Evolutionary conservation across 1,140 invertebrate genomes (phyloP), one percentile per base, ranked within the genome.

Genomic region (Drosophila orosa): DNA sequence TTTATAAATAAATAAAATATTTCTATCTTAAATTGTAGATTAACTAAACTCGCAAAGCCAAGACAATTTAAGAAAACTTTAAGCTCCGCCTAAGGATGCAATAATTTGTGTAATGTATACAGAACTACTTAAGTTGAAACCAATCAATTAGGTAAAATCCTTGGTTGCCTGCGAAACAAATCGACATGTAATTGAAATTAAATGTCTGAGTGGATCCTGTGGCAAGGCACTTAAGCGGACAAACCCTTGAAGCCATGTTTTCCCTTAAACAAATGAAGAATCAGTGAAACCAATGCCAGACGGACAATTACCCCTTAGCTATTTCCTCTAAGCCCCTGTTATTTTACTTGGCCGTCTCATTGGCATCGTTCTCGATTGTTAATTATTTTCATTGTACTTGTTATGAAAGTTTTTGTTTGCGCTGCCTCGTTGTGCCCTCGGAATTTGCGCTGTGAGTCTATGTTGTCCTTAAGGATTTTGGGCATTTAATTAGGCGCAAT

Each of bases 401-500:
- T 80, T 89, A 65, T 74, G 62, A 78, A 90, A 89, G 54, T 89
- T 87, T 79, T 72, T 58, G 42, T 58, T 24, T 66, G 19, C 47
- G 35, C 15, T 15, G 52, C 13, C 37, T 35, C 29, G 24, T 47
- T 31, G 17, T 17, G 5, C 25, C 62, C 33, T 10, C 42, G 24
- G 37, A 37, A 47, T 19, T 25, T 37, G 24, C 7, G 13, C 40
- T 12, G 2, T 1, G 27, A 31, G 48, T 74, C 60, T 80, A 66
- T 80, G 66, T 80, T 89, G 73, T 84, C 80, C 77, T 89, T 78
- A 62, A 89, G 85, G 84, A 89, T 90, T 89, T 80, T 54, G 73
- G 73, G 85, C 84, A 89, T 89, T 89, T 85, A 89, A 89, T 89
- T 89, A 89, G 79, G 84, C 80, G 77, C 84, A 87, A 87, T 89